These are phyloP conservation scores for Panthera tigris DNA, from an alignment of 2,113 vertebrate genomes.

Conservation along the genomic window DNA sequence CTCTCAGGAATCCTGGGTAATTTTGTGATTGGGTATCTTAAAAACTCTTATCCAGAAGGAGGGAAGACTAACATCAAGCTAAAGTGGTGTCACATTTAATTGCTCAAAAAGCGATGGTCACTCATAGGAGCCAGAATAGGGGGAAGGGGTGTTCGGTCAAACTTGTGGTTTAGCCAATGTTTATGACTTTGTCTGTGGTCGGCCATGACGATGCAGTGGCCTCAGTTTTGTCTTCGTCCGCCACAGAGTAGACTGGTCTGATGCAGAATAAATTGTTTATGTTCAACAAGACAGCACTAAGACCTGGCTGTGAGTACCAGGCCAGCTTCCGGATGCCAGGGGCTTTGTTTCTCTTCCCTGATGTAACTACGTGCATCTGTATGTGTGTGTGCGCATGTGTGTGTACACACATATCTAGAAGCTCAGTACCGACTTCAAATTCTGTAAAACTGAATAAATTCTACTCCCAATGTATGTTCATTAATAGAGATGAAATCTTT, in stretches of 20 bases:
- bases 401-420: not conserved
- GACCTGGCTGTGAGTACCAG: not conserved
- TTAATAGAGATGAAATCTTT: not conserved
- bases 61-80: not conserved
- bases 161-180: not conserved
- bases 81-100: not conserved
- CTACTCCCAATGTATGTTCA: not conserved
- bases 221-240: not conserved
- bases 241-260: not conserved
- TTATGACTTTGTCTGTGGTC: not conserved
- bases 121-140: rapidly evolving
- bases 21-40: not conserved
- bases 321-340: not conserved
- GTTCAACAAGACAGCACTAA: no score
- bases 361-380: rapidly evolving
- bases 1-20: not conserved
- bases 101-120: not conserved
- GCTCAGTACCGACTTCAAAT: not conserved
- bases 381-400: not conserved
- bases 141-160: rapidly evolving
- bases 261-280: not conserved
- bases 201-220: no score
- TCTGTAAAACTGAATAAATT: not conserved
- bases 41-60: not conserved
- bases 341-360: not conserved